A percentile compares a stretch with the other conserved stretches of the same genome.
These are phyloP conservation scores for Coilia nasus DNA, from an alignment of 2,797 vertebrate species.

Conservation along the genomic window DNA sequence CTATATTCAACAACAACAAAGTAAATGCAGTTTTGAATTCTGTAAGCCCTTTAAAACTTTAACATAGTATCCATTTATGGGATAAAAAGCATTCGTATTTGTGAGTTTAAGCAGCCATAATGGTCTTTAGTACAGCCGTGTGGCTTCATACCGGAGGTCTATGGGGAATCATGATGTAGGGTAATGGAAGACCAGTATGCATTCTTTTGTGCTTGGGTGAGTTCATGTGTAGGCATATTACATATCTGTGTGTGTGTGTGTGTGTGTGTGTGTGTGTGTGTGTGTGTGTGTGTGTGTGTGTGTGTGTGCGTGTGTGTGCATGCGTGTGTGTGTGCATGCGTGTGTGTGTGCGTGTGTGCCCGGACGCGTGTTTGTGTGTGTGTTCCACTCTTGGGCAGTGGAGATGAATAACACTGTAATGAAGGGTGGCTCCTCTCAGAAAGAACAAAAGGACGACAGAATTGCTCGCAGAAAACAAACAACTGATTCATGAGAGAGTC, in stretches of 20 bases:
- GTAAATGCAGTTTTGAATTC: no score
- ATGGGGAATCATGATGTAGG: not conserved
- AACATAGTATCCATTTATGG: no score
- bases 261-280: slow-evolving; percentile 15
- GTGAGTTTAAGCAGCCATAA: no score
- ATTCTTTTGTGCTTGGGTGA: not conserved
- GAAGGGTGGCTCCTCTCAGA: slow-evolving; percentile 16
- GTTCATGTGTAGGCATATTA: not conserved
- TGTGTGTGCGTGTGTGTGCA: slow-evolving; percentile 37
- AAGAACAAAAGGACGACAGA: slow-evolving; percentile 20
- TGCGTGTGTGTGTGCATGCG: slow-evolving; percentile 16
- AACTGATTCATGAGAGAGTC: not conserved
- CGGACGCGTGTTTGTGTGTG: not conserved
- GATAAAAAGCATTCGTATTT: no score
- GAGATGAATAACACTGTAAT: slow-evolving; percentile 13
- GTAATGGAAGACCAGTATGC: not conserved
- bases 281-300: slow-evolving; percentile 35
- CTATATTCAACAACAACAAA: no score
- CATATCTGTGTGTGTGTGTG: not conserved
- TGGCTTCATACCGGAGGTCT: not conserved
- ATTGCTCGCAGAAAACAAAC: not conserved
- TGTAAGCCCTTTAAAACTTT: no score
- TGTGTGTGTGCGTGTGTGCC: not conserved
- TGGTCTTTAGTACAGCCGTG: not conserved
- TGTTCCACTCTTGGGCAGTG: not conserved